Percentiles rank a stretch among this genome's conserved stretches.
phyloP scores from a whole-genome alignment of 2,113 vertebrate genomes.

The Rhinopomastus cyanomelas region DNA sequence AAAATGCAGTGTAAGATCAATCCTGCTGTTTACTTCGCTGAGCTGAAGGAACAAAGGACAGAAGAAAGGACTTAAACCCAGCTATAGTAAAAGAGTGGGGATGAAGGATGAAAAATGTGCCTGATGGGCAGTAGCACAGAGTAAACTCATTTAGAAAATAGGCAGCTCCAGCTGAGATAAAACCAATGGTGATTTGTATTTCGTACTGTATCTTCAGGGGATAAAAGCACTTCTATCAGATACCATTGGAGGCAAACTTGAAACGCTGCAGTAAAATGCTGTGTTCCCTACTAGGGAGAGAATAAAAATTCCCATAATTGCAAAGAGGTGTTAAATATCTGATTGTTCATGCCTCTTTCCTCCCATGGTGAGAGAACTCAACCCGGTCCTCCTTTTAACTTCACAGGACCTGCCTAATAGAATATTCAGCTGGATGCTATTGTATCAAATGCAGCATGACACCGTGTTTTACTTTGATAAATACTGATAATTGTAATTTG shows the following conservation, averaged over 20 bases:
- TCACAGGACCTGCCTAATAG: conserved; percentile 55
- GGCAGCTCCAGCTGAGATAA: conserved; percentile 94
- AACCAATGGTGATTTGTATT: conserved; percentile 96
- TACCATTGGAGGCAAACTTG: conserved; percentile 78
- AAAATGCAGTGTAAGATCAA: conserved; percentile 87
- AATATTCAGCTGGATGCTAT: conserved; percentile 63
- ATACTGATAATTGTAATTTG: conserved; percentile 73
- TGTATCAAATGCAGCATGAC: conserved; percentile 72
- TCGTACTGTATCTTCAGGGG: conserved; percentile 91
- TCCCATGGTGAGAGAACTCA: conserved; percentile 72
- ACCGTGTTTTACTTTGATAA: conserved; percentile 68
- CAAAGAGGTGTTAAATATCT: conserved; percentile 80
- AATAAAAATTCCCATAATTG: conserved; percentile 79
- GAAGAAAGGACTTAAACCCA: conserved; percentile 83
- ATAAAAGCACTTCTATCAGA: conserved; percentile 84
- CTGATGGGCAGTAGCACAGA: conserved; percentile 78
- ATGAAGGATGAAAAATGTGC: conserved; percentile 77
- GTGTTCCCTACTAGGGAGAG: conserved; percentile 73
- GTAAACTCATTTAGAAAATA: conserved; percentile 91
- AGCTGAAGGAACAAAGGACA: conserved; percentile 84
- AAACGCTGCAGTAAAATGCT: conserved; percentile 76
- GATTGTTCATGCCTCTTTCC: conserved; percentile 73
- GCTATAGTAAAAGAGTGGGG: conserved; percentile 70
- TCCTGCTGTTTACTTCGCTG: conserved; percentile 87
- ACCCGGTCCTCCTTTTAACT: conserved; percentile 67